Evolutionary conservation across 1,140 invertebrate genomes (phyloP).

Genomic region (Papilio polytes): DNA sequence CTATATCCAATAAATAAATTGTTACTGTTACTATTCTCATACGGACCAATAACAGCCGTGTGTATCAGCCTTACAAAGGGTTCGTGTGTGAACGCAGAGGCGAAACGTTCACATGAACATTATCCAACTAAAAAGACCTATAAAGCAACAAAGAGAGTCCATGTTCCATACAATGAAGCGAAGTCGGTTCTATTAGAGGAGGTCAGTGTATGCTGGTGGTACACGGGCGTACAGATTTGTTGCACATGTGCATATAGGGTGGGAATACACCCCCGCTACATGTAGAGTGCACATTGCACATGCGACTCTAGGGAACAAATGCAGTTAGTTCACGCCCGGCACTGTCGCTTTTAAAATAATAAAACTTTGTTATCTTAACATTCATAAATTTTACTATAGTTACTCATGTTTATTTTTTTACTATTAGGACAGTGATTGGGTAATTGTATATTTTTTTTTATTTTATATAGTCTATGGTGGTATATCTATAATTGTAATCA

Average conservation of each 20-base stretch:
- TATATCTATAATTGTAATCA: neutral
- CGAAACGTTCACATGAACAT: constrained; percentile 38
- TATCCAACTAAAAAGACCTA: constrained; percentile 39
- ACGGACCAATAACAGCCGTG: constrained; percentile 26
- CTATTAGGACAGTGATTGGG: too few relatives aligned
- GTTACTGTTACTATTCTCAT: neutral
- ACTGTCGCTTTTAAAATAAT: constrained; percentile 14
- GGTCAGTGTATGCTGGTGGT: constrained; percentile 31
- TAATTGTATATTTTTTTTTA: too few relatives aligned
- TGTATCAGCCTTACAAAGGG: constrained; percentile 21
- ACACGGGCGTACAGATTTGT: constrained; percentile 29
- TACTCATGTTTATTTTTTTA: neutral
- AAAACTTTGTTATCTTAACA: neutral
- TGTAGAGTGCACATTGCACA: constrained; percentile 56
- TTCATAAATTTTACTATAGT: neutral
- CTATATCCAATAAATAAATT: neutral
- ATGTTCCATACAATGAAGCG: constrained; percentile 34
- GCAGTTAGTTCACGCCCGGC: neutral
- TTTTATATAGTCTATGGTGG: neutral
- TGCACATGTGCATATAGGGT: constrained; percentile 55
- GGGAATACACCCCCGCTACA: constrained; percentile 51
- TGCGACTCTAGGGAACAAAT: constrained; percentile 29
- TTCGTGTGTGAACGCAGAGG: constrained; percentile 24
- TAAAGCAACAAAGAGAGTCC: constrained; percentile 28
- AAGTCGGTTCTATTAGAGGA: constrained; percentile 21